These are phyloP conservation scores for Drosophila niveifrons DNA, from an alignment of 2,888 invertebrate genomes.

Conservation along the genomic window DNA sequence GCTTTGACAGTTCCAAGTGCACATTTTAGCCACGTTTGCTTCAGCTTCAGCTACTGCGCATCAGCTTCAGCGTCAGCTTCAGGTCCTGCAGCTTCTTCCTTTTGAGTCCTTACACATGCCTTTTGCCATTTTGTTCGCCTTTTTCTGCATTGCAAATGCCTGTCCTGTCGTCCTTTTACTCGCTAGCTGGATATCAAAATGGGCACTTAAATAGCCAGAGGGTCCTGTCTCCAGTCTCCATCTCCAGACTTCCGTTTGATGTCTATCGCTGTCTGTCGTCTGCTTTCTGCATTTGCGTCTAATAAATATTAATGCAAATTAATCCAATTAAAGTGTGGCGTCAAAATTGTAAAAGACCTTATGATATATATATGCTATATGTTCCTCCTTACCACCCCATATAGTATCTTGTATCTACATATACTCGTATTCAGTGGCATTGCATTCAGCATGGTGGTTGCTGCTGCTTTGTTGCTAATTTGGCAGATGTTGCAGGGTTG, in stretches of 20 bases:
- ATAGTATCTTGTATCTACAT: slow-evolving; percentile 5
- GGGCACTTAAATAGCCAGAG: slow-evolving; percentile 76
- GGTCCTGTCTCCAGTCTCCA: slow-evolving; percentile 27
- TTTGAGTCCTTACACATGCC: slow-evolving; percentile 27
- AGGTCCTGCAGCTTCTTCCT: slow-evolving; percentile 21
- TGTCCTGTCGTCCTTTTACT: slow-evolving; percentile 32
- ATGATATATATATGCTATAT: slow-evolving; percentile 55
- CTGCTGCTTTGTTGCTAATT: slow-evolving; percentile 61
- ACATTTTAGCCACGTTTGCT: slow-evolving; percentile 77
- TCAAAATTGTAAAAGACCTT: slow-evolving; percentile 79
- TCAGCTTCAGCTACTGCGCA: slow-evolving; percentile 7
- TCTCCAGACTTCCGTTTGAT: slow-evolving; percentile 23
- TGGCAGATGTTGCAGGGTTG: slow-evolving; percentile 72
- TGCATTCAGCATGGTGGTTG: slow-evolving; percentile 67
- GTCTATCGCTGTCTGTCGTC: slow-evolving; percentile 37
- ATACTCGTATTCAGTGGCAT: slow-evolving; percentile 13
- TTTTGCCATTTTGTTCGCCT: slow-evolving; percentile 61
- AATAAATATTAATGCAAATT: slow-evolving; percentile 80
- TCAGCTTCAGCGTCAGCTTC: slow-evolving; percentile 4
- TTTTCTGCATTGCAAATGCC: slow-evolving; percentile 68
- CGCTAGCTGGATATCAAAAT: slow-evolving; percentile 64
- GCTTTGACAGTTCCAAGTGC: slow-evolving; percentile 81
- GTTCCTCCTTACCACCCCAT: slow-evolving; percentile 1
- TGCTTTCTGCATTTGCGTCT: slow-evolving; percentile 72
- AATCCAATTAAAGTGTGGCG: slow-evolving; percentile 77